Conservation (phyloP, 2,797 vertebrate genomes). For the Xiphorhynchus erythropygius region DNA sequence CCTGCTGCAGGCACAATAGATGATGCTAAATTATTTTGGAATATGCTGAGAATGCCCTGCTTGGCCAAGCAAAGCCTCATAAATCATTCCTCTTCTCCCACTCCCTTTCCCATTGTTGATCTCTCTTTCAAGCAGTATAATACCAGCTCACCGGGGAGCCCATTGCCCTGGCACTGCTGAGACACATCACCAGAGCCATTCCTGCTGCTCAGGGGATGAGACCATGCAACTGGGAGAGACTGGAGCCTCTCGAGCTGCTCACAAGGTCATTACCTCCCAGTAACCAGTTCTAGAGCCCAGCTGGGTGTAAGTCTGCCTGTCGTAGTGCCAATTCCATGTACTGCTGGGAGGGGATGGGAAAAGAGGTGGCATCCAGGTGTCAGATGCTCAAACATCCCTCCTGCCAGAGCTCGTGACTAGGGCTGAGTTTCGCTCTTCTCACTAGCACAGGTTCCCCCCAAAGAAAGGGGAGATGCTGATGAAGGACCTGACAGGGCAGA, state of each 20-base stretch:
- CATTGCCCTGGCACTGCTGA: not conserved
- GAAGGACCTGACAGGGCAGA: not conserved
- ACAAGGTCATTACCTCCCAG: not conserved
- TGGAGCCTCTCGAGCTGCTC: not conserved
- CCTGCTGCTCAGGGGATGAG: accelerated
- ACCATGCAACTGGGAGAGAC: accelerated
- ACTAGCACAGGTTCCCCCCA: not conserved
- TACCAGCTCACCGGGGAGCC: not conserved
- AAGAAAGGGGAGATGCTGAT: not conserved
- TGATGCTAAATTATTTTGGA: slow-evolving; percentile 60
- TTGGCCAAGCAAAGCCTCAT: slow-evolving; percentile 58
- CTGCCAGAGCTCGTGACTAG: not conserved
- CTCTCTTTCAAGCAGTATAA: slow-evolving; percentile 59
- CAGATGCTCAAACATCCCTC: accelerated
- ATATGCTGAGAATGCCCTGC: slow-evolving; percentile 60
- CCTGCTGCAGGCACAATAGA: slow-evolving; percentile 35
- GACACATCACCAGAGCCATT: not conserved
- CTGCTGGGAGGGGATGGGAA: not conserved
- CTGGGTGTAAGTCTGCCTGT: accelerated
- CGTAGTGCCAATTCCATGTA: not conserved
- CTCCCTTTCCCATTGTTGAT: not conserved
- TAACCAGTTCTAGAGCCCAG: not conserved
- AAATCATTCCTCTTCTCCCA: slow-evolving; percentile 56
- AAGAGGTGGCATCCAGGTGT: accelerated
- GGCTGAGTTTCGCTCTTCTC: not conserved